phyloP scores from a whole-genome alignment of 1,140 invertebrate species.

The Scaptomyza pallida region DNA sequence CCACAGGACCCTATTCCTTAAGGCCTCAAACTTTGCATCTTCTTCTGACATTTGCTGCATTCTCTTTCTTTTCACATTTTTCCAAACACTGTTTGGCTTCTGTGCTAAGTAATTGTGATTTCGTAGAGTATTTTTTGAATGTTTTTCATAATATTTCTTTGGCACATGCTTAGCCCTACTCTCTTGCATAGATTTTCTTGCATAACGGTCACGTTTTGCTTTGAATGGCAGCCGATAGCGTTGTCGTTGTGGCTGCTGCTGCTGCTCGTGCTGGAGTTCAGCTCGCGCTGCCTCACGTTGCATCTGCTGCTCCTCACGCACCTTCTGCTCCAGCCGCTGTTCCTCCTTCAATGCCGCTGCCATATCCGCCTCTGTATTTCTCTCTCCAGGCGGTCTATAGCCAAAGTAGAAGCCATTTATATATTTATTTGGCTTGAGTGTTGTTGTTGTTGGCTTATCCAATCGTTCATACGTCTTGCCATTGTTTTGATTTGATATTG shows the following conservation, averaged over 20 bases:
- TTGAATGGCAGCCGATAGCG: constrained; percentile 3
- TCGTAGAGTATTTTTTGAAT: no score
- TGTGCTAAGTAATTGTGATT: background rate
- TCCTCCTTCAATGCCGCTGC: constrained; percentile 44
- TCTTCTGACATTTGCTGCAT: background rate
- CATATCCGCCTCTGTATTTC: constrained; percentile 11
- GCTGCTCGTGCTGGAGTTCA: background rate
- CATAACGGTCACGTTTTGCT: constrained; percentile 23
- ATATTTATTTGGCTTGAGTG: background rate
- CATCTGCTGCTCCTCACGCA: constrained; percentile 49
- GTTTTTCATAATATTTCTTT: no score
- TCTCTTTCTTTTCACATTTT: no score
- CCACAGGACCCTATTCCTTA: no score
- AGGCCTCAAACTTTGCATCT: no score
- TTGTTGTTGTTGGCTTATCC: background rate
- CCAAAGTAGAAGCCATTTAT: constrained; percentile 49
- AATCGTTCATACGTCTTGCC: constrained; percentile 6
- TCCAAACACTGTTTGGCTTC: no score
- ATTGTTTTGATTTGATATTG: background rate
- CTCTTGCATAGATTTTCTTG: background rate
- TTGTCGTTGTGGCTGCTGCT: background rate
- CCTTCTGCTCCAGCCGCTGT: constrained; percentile 44
- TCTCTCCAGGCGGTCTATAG: constrained; percentile 13
- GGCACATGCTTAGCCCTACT: no score
- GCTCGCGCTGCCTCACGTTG: constrained; percentile 4